Base-by-base conservation (phyloP, 2,888 invertebrate genomes). In the Amaurobius ferox region DNA sequence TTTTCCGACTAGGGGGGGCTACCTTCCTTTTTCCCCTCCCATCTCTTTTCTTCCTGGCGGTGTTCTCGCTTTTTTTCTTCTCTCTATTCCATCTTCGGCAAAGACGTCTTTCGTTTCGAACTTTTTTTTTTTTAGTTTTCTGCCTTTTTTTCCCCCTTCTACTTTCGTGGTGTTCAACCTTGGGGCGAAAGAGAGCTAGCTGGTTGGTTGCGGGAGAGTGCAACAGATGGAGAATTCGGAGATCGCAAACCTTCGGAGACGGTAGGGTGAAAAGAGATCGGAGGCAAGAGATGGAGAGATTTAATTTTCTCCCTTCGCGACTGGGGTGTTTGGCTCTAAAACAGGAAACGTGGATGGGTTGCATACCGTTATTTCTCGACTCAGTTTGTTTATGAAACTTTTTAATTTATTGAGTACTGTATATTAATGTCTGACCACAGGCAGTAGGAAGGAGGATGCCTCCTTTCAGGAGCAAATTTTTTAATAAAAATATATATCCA, bases 231-330 rank as follows among this genome's bases (percentile, higher is more conserved):
- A 68, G 40, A 40, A 28, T 26, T 67, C 35, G n/a, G 30, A 30
- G 30, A 66, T 32, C 29, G 28, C 64, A 64, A 64, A 64, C 11
- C 16, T 40, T 16, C 67, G 44, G 61, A 71, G 48, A 72, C 35
- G 44, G 64, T 35, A 79, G 80, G 80, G 23, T 71, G 61, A 80
- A 80, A 44, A 68, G 26, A 23, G 30, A 55, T 2, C 2, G 16
- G 61, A 26, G 28, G 26, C 26, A 64, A 30, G 80, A 76, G 73
- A 81, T 74, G 81, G 70, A 76, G 74, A 68, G 81, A 64, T 71
- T 68, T 62, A 44, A 74, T 68, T 70, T 71, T 73, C 26, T 61
- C 61, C 28, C 26, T 68, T 23, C 28, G 16, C 44, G 9, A 16
- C 44, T 44, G 6, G 44, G 16, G 11, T 13, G 6, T 55, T 55